phyloP scores from a whole-genome alignment of 1,140 invertebrate genomes.

The Latrodectus geometricus region DNA sequence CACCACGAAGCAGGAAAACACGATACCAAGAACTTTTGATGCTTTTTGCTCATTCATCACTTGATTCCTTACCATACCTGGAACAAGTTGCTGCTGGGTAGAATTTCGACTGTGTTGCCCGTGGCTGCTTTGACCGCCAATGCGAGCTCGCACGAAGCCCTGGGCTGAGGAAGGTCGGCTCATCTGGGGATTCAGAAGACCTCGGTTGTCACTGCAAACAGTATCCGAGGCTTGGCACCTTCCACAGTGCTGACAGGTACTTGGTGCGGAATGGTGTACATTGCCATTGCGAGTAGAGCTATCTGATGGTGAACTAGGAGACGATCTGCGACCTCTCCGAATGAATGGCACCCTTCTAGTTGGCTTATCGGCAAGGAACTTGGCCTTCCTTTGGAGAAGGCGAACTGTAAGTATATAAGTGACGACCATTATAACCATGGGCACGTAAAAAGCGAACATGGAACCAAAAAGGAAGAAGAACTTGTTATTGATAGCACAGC shows the following conservation, averaged over 20 bases:
- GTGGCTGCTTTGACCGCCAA: constrained; percentile 45
- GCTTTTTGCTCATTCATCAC: constrained; percentile 83
- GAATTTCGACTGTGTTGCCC: constrained; percentile 1
- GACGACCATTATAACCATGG: constrained; percentile 91
- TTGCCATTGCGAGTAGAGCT: constrained; percentile 28
- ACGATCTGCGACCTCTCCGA: constrained; percentile 75
- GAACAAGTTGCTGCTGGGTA: constrained; percentile 28
- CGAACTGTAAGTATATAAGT: constrained; percentile 92
- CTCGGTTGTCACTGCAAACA: constrained; percentile 4
- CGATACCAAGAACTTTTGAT: constrained; percentile 91
- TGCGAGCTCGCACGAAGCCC: constrained; percentile 30
- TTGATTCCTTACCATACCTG: constrained; percentile 59
- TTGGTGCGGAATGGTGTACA: constrained; percentile 14
- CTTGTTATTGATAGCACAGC: constrained; percentile 87
- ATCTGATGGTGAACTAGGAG: constrained; percentile 25
- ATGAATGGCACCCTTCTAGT: constrained; percentile 52
- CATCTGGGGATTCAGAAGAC: constrained; percentile 16
- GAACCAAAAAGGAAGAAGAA: constrained; percentile 90
- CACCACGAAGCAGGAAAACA: constrained; percentile 93
- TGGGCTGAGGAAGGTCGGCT: constrained; percentile 10
- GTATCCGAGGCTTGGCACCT: constrained; percentile 20
- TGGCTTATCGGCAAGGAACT: constrained; percentile 63
- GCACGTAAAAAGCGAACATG: constrained; percentile 95
- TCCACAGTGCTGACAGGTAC: constrained; percentile 42
- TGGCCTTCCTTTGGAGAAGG: constrained; percentile 75